Conservation (phyloP, 2,797 vertebrate species). For the Miichthys miiuy region DNA sequence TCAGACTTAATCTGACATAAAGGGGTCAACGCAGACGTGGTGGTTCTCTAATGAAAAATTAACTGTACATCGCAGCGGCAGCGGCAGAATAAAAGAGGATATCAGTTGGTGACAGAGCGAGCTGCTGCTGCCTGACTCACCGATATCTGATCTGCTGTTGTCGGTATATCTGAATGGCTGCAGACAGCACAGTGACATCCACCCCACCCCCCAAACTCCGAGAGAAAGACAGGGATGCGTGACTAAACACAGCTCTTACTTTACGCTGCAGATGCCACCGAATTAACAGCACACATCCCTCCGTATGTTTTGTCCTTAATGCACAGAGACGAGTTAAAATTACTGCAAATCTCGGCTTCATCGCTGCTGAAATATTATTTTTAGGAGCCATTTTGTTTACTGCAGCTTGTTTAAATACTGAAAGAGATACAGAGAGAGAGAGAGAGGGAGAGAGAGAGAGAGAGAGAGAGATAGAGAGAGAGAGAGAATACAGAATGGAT, state of each 20-base stretch:
- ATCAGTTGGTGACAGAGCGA: conserved; percentile 48
- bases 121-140: conserved; percentile 73
- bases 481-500: conserved; percentile 77
- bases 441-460: conserved; percentile 63
- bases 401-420: conserved; percentile 79
- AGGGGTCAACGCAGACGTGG: conserved; percentile 65
- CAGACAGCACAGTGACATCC: conserved; percentile 50
- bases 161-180: conserved; percentile 65
- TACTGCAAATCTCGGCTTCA: conserved; percentile 3
- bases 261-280: conserved; percentile 13
- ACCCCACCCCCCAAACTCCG: conserved; percentile 4
- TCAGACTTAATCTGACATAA: conserved; percentile 72
- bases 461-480: conserved; percentile 31
- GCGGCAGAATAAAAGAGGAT: conserved; percentile 50
- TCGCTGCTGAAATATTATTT: conserved; percentile 61
- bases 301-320: neutral
- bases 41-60: conserved; percentile 66
- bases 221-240: conserved; percentile 37
- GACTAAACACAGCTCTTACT: conserved; percentile 11
- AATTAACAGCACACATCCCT: conserved; percentile 12
- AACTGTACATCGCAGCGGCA: conserved; percentile 46
- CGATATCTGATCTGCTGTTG: conserved; percentile 76
- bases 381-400: conserved; percentile 84
- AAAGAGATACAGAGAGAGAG: conserved; percentile 58
- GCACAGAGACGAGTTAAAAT: neutral